phyloP scores from a whole-genome alignment of 2,888 invertebrate species.

The Lomographa bimaculata region DNA sequence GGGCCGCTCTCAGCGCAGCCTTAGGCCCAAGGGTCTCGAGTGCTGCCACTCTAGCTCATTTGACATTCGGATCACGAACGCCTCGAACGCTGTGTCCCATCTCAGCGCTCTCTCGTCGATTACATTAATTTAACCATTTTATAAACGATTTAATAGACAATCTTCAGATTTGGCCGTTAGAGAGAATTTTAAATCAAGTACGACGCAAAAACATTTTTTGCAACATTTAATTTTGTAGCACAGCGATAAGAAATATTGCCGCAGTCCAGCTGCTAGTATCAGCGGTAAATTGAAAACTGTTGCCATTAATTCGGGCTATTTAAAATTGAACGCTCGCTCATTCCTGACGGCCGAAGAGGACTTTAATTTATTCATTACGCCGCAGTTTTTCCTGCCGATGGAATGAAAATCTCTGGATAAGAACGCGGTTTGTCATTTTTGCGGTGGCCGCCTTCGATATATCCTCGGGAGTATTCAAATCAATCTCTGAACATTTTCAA shows the following conservation, averaged over 20 bases:
- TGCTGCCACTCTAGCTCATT: slow-evolving; percentile 61
- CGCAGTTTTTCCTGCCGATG: slow-evolving; percentile 50
- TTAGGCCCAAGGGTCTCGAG: slow-evolving; percentile 49
- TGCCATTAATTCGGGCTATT: slow-evolving; percentile 44
- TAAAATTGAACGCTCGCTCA: slow-evolving; percentile 49
- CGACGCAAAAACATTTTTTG: slow-evolving; percentile 33
- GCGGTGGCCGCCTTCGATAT: slow-evolving; percentile 65
- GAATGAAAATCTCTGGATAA: slow-evolving; percentile 50
- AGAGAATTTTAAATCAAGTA: slow-evolving; percentile 44
- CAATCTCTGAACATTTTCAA: slow-evolving; percentile 84
- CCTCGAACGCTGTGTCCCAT: slow-evolving; percentile 77
- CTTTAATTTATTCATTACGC: slow-evolving; percentile 65
- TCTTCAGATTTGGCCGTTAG: slow-evolving; percentile 66
- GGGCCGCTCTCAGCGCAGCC: slow-evolving; percentile 48
- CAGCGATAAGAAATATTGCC: slow-evolving; percentile 34
- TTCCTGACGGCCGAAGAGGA: slow-evolving; percentile 44
- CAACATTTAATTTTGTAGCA: slow-evolving; percentile 33
- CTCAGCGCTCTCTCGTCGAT: slow-evolving; percentile 74
- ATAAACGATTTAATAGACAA: slow-evolving; percentile 80
- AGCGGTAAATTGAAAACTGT: slow-evolving; percentile 48
- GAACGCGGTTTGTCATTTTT: slow-evolving; percentile 62
- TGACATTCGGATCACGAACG: slow-evolving; percentile 76
- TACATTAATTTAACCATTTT: slow-evolving; percentile 82
- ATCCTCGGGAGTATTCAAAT: slow-evolving; percentile 80
- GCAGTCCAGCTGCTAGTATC: slow-evolving; percentile 35